A percentile compares a stretch with the other conserved stretches of the same genome.
phyloP scores from a whole-genome alignment of 2,797 vertebrate species.

The Hypotaenidia okinawae region DNA sequence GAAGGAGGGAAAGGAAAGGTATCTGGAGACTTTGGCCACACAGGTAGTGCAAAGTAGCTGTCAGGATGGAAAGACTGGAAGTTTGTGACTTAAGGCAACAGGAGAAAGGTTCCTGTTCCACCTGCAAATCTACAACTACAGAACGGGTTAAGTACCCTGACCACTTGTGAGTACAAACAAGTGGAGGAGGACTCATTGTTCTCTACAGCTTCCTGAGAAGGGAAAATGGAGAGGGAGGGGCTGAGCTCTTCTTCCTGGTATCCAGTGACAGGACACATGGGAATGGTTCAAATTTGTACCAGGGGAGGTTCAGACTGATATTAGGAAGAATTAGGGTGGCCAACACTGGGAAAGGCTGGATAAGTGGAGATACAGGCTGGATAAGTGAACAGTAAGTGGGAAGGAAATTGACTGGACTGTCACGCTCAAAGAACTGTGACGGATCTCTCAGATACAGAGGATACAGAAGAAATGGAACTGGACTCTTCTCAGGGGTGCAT shows the following conservation, averaged over 20 bases:
- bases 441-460: neutral
- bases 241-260: neutral
- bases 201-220: neutral
- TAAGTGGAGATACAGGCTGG: neutral
- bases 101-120: neutral
- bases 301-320: neutral
- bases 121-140: neutral
- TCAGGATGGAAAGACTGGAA: neutral
- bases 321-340: neutral
- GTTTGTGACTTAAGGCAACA: neutral
- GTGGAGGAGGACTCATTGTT: neutral
- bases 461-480: neutral
- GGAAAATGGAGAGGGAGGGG: neutral
- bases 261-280: neutral
- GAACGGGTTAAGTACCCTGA: neutral
- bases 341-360: neutral
- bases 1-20: neutral
- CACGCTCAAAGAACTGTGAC: neutral
- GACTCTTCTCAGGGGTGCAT: neutral
- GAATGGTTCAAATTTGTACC: neutral
- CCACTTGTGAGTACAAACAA: neutral
- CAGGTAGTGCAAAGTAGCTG: neutral
- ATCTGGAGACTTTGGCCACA: neutral
- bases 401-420: neutral
- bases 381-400: neutral